Evolutionary conservation across 2,888 invertebrate species (phyloP), one percentile per base, ranked within the genome.

Genomic region (Hirtodrosophila alboralis): DNA sequence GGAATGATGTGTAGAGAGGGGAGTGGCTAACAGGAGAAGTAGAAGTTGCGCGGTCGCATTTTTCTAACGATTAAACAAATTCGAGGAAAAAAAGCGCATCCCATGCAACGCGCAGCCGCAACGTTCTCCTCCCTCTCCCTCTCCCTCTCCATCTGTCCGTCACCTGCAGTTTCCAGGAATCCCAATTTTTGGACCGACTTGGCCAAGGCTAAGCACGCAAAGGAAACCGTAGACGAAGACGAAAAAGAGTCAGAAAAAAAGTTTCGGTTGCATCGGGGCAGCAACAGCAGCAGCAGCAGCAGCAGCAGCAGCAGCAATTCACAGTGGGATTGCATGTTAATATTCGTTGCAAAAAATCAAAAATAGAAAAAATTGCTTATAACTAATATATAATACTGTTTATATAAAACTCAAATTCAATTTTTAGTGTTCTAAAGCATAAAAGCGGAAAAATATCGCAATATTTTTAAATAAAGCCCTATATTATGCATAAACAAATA

Each of bases 61-160:
- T 87, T 87, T 88, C 88, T 89, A 89, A 83, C 84, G 87, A 88
- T 88, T 87, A 87, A 88, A 89, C 90, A 90, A 90, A 90, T 90
- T 90, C 90, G 87, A 83, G 86, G 90, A 90, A 90, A 90, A 75
- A 80, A 80, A 79, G 75, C 79, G 79, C 79, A 79, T 79, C 79
- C 54, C 79, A 75, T 79, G 79, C 79, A 79, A 79, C 81, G 88
- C 88, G 74, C 84, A 62, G 71, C 28, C 52, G 65, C 74, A 66
- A 60, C 74, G 13, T 28, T 45, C 27, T 26, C 21, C 10, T 21
- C 56, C 30, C 27, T 7, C 18, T 23, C 23, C 23, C 23, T 45
- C 43, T 14, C 40, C 33, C 37, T 33, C 18, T 5, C 18, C 18
- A 44, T 67, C 60, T 67, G 52, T 49, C 57, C 86, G 77, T 87